Evolutionary conservation across 2,113 vertebrate genomes (phyloP), one percentile per base, ranked within the genome.

Genomic region (Nanger granti): DNA sequence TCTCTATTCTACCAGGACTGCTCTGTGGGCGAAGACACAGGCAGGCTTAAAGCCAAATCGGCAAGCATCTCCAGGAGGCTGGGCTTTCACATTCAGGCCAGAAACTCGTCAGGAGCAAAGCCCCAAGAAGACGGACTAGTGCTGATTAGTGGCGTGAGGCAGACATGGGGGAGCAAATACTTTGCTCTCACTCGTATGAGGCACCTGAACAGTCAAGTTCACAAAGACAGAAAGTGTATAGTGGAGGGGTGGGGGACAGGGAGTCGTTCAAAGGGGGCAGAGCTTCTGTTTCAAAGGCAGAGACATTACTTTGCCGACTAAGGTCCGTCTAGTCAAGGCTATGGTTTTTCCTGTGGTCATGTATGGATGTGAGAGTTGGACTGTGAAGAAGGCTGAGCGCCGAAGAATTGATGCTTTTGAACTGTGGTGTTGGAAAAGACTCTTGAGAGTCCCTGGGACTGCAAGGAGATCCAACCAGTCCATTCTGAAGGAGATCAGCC

Each of bases 171-270:
- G 12, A 44, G 59, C 28, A 18, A 4, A 8, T 15, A 8, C 26
- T 18, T 2, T 5, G 49, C 22, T 49, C 34, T 41, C 34, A 8
- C 28, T 88, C 24, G 0, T 4, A 0, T 1, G 55, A 76, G 37
- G 73, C 26, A 7, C 89, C 89, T 34, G 31, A 92, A 49, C 1
- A 29, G n/a, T 54, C 47, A 34, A 5, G 26, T 54, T 54, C 44
- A 59, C 7, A 22, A 64, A 79, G 28, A 15, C 64, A 5, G 54
- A 28, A 44, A 54, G 87, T 18, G 55, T 37, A 13, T 6, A 52
- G 22, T 49, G 13, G 37, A 7, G 52, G 6, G 4, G 17, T 4
- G 1, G 2, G 5, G 15, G 7, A 7, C 0, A 3, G 18, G 12
- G 44, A 11, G 22, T 5, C 44, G 8, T 31, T 55, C 49, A 12